A percentile compares a stretch with the other conserved stretches of the same genome.
Conservation (phyloP, 23 tunicate genomes). For the Ascidia mentula region DNA sequence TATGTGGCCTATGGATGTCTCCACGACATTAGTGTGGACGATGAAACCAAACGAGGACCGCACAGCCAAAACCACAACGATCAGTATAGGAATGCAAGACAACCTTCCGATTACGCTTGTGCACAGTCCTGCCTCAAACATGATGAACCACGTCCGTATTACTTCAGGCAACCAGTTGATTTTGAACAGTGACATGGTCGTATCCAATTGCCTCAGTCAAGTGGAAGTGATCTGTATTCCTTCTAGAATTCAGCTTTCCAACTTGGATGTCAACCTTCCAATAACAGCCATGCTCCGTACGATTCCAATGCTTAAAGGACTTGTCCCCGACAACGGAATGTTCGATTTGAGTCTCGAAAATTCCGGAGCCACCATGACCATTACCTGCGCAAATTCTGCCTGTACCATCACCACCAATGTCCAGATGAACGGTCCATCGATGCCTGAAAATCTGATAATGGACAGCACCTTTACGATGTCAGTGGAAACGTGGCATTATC, state of each 20-base stretch:
- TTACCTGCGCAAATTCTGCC: background rate
- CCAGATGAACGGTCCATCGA: background rate
- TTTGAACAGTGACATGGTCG: background rate
- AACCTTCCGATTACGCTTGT: background rate
- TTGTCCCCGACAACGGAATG: slow-evolving; percentile 4
- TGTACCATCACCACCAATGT: background rate
- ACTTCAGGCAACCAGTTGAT: background rate
- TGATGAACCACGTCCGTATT: background rate
- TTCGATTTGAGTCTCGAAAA: background rate
- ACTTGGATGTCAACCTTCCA: slow-evolving; percentile 14
- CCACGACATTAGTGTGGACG: background rate
- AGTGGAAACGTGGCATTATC: background rate
- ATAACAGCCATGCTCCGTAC: background rate
- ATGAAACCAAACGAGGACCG: background rate
- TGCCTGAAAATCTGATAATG: background rate
- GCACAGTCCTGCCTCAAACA: background rate
- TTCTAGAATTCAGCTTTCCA: background rate
- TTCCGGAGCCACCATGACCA: background rate
- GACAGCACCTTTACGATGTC: background rate
- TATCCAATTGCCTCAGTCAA: background rate
- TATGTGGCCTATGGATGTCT: background rate
- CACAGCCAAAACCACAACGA: background rate
- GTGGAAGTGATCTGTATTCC: background rate
- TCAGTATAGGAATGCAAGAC: background rate
- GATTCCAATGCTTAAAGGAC: background rate